Evolutionary conservation across 2,888 invertebrate species (phyloP).

Genomic region (Mantis religiosa): DNA sequence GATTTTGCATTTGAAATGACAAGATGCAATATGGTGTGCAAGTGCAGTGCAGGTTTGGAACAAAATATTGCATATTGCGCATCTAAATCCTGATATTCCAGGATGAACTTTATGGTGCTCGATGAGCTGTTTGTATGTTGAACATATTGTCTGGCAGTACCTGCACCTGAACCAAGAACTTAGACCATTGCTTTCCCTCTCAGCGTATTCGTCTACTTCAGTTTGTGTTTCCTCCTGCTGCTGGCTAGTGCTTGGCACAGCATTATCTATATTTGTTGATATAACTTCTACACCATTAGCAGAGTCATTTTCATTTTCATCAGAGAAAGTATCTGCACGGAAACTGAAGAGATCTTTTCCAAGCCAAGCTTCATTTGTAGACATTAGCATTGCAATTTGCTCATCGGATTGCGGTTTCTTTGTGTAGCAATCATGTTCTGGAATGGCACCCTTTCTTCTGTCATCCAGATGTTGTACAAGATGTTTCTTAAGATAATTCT

Average conservation of each 20-base stretch:
- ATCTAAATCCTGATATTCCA: not conserved
- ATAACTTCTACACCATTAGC: not conserved
- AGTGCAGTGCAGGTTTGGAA: not conserved
- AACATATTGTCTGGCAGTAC: not conserved
- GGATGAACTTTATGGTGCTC: not conserved
- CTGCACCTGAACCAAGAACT: not conserved
- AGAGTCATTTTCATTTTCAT: not conserved
- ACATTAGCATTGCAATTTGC: not conserved
- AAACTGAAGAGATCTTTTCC: not conserved
- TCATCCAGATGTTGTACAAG: not conserved
- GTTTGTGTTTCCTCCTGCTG: no score
- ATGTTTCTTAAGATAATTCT: not conserved
- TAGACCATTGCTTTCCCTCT: not conserved
- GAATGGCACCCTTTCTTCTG: not conserved
- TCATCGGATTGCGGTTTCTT: not conserved
- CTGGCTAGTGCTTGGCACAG: not conserved
- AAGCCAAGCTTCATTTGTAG: not conserved
- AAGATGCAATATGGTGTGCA: not conserved
- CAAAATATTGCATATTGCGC: not conserved
- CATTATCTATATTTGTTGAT: not conserved
- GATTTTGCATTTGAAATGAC: not conserved
- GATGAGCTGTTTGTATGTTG: not conserved
- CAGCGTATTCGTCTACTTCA: not conserved
- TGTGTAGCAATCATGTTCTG: not conserved
- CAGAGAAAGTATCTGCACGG: not conserved